Base-by-base conservation (phyloP, 2,888 invertebrate species). In the Neuroscelio doddi region DNA sequence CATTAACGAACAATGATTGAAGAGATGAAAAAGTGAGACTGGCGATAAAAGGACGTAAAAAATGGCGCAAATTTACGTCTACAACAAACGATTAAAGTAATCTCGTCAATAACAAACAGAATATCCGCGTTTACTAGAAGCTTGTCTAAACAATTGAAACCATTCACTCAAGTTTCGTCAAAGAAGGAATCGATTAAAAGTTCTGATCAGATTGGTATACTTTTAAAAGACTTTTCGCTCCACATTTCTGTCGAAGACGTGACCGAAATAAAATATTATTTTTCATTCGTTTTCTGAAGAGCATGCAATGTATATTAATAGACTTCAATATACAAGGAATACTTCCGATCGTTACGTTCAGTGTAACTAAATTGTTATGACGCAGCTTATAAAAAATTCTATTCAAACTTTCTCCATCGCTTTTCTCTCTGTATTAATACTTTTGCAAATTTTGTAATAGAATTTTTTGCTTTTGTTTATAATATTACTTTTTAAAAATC, bases 131-230 rank as follows among this genome's bases (percentile, higher is more conserved):
- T 24, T 21, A 24, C 51, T 9, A 26, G 29, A 46, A 21, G 39
- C 47, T 61, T 49, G 34, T 52, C 42, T 44, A 65, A 61, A 65
- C 42, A 65, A 47, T 52, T 41, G 44, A 14, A 55, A 42, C 50
- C 38, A 34, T 45, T 42, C 27, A 52, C 24, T 26, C 21, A 46
- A 75, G 64, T 74, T 73, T 73, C 67, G 65, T 65, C 69, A 64
- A 65, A 61, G 64, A 57, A 64, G 64, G 71, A 72, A 72, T 67
- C 69, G 69, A 74, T 69, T 67, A 62, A 69, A 75, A 73, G 70
- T 70, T 67, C 46, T 57, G 67, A 57, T 67, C 72, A 76, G 71
- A 77, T 77, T 74, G 69, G 71, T 76, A 72, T 65, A 72, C 74
- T 72, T 66, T 59, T 59, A 57, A 61, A 52, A 69, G 68, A 63